Conservation (phyloP, 2,888 invertebrate genomes). For the Patella pellucida region DNA sequence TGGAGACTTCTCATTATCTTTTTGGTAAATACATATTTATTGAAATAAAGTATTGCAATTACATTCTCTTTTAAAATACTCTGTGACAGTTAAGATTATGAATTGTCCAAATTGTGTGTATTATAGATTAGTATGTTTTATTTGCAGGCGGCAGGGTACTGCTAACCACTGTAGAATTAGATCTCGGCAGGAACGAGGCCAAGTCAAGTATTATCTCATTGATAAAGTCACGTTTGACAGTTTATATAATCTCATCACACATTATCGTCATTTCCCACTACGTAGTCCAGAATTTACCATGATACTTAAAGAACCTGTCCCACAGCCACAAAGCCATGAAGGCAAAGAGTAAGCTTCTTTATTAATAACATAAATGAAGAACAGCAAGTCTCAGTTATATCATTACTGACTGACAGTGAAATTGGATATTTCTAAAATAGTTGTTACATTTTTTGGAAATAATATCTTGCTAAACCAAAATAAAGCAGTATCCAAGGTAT, state of each 20-base stretch:
- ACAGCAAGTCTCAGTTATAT: too few relatives aligned
- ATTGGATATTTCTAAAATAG: too few relatives aligned
- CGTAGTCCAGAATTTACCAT: conserved; percentile 91
- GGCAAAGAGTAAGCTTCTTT: conserved; percentile 78
- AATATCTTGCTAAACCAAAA: too few relatives aligned
- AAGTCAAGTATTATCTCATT: conserved; percentile 90
- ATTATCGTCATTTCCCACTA: conserved; percentile 88
- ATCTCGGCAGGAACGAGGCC: conserved; percentile 84
- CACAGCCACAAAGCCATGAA: conserved; percentile 94
- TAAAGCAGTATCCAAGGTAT: too few relatives aligned
- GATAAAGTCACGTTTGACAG: conserved; percentile 91
- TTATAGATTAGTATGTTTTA: not conserved
- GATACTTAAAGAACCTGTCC: conserved; percentile 89
- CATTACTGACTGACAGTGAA: too few relatives aligned
- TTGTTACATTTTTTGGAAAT: too few relatives aligned
- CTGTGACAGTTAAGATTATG: too few relatives aligned
- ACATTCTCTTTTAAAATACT: too few relatives aligned
- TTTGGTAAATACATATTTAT: conserved; percentile 77
- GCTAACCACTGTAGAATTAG: conserved; percentile 94
- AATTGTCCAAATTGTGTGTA: too few relatives aligned
- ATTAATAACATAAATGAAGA: not conserved
- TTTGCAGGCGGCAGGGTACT: conserved; percentile 78
- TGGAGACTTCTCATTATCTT: conserved; percentile 94
- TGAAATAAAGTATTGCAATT: too few relatives aligned
- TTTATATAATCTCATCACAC: conserved; percentile 89